Evolutionary conservation across 2,888 invertebrate species (phyloP).

Genomic region (Agrochola lychnidis): DNA sequence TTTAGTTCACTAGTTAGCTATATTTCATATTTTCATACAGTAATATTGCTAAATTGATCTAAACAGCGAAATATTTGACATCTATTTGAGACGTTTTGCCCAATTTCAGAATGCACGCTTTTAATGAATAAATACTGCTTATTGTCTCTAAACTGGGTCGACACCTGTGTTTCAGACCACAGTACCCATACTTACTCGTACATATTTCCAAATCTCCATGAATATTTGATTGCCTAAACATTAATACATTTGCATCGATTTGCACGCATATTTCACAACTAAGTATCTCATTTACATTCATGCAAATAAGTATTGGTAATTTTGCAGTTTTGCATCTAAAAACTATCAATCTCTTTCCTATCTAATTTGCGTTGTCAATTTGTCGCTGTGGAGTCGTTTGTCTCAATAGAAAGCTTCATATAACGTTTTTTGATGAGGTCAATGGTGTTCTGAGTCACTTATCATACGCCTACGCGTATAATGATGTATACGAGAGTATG

Average conservation of each 20-base stretch:
- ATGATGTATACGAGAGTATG: conserved; percentile 47
- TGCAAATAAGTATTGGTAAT: conserved; percentile 8
- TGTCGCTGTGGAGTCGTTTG: conserved; percentile 41
- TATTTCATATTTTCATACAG: too few relatives aligned
- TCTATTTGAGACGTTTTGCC: too few relatives aligned
- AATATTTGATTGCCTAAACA: conserved; percentile 40
- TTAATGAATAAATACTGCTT: neutral
- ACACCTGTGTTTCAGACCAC: conserved; percentile 12
- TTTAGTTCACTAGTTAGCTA: too few relatives aligned
- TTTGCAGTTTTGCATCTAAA: conserved; percentile 47
- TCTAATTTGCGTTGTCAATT: conserved; percentile 51
- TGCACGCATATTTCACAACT: conserved; percentile 43
- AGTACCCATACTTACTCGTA: neutral
- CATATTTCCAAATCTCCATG: conserved; percentile 36
- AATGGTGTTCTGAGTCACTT: conserved; percentile 65
- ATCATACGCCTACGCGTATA: conserved; percentile 59
- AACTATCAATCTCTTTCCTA: conserved; percentile 49
- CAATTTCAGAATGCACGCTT: too few relatives aligned
- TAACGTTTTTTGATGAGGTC: conserved; percentile 62
- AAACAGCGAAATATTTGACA: too few relatives aligned
- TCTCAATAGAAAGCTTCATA: conserved; percentile 59
- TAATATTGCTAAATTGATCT: too few relatives aligned
- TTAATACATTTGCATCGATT: conserved; percentile 46
- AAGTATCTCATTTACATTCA: conserved; percentile 37
- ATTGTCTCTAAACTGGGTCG: neutral